Conservation (phyloP, 2,797 vertebrate genomes). For the Yasuhikotakia modesta region DNA sequence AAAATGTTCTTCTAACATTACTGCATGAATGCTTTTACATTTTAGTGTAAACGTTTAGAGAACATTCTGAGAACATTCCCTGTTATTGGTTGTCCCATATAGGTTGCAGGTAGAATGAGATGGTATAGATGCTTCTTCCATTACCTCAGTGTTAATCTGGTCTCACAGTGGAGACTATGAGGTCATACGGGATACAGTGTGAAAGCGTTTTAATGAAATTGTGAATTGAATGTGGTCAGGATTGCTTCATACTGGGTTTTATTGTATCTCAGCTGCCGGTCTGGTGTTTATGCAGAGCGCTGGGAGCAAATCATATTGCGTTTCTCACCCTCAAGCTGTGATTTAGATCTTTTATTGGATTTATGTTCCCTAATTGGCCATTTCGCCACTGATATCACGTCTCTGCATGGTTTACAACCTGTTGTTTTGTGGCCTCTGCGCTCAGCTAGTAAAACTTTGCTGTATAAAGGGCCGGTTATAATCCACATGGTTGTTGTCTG, state of each 20-base stretch:
- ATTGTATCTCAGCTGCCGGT: conserved; percentile 56
- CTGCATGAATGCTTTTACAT: too few species aligned
- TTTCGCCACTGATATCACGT: conserved; percentile 64
- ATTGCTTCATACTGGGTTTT: conserved; percentile 64
- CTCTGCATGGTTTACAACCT: conserved; percentile 57
- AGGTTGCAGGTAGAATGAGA: too few species aligned
- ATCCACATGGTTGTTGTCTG: conserved; percentile 29
- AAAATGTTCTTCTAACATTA: too few species aligned
- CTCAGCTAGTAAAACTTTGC: conserved; percentile 42
- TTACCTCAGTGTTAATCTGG: background rate
- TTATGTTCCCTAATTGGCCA: conserved; percentile 59
- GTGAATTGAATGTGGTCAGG: conserved; percentile 59
- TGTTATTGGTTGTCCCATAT: too few species aligned
- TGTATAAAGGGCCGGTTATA: conserved; percentile 10
- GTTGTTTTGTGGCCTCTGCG: conserved; percentile 58
- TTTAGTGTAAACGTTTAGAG: too few species aligned
- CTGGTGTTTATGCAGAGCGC: conserved; percentile 60
- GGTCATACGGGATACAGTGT: conserved; percentile 17
- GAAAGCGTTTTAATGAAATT: conserved; percentile 56
- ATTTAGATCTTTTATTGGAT: conserved; percentile 59
- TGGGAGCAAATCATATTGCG: conserved; percentile 63
- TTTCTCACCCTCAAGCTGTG: conserved; percentile 58
- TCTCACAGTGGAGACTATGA: conserved; percentile 22
- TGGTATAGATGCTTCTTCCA: background rate
- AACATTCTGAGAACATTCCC: too few species aligned